These are phyloP conservation scores for Artemia franciscana DNA, from an alignment of 1,140 invertebrate genomes.

Conservation along the genomic window DNA sequence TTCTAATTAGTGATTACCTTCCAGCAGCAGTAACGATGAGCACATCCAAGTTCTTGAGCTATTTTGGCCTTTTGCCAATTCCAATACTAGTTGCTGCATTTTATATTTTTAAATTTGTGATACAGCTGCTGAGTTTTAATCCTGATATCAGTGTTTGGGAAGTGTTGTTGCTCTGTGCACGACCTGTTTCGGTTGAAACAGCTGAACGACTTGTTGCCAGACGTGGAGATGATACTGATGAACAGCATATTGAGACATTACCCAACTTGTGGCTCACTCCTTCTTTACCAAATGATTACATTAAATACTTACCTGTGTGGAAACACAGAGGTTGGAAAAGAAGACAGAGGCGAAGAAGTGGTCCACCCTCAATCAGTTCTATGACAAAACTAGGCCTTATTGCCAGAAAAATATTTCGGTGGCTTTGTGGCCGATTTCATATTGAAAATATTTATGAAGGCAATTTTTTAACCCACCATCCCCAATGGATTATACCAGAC, in stretches of 20 bases:
- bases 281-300: constrained; percentile 23
- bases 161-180: not conserved
- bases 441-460: not conserved
- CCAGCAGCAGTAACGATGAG: not conserved
- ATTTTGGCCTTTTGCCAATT: not conserved
- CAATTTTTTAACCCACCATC: constrained; percentile 5
- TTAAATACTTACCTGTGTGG: constrained; percentile 28
- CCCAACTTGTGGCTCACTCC: constrained; percentile 26
- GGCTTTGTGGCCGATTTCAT: not conserved
- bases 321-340: constrained; percentile 16
- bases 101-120: not conserved
- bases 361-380: not conserved
- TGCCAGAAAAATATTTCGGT: not conserved
- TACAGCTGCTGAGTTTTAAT: not conserved
- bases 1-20: not conserved
- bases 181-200: not conserved
- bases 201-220: not conserved
- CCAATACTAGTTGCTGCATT: not conserved
- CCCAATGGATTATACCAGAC: constrained; percentile 13
- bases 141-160: not conserved
- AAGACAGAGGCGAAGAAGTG: constrained; percentile 2
- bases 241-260: constrained; percentile 23
- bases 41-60: not conserved
- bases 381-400: not conserved
- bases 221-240: constrained; percentile 17